These are phyloP conservation scores for Ameiurus melas DNA, from an alignment of 2,113 vertebrate genomes.

Conservation along the genomic window DNA sequence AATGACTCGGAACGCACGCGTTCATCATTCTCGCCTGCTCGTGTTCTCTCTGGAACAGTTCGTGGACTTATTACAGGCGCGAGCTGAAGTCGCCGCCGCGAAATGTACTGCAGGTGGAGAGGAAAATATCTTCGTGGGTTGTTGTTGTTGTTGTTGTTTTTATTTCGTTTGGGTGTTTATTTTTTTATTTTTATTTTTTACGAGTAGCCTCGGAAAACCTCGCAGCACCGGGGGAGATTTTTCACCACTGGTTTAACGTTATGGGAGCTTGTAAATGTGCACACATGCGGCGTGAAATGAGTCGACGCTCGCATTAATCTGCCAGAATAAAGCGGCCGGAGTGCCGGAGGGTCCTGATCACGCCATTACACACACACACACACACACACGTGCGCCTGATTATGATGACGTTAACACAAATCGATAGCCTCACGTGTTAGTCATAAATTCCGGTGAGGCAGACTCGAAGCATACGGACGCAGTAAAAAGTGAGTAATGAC, in stretches of 20 bases:
- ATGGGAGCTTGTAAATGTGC: constrained; percentile 70
- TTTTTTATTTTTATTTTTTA: constrained; percentile 35
- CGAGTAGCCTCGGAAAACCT: constrained; percentile 60
- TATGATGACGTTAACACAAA: constrained; percentile 15
- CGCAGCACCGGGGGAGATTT: constrained; percentile 58
- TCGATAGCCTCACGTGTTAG: constrained; percentile 11
- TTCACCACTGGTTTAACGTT: constrained; percentile 66
- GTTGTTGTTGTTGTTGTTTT: not conserved
- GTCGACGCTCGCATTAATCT: constrained; percentile 70
- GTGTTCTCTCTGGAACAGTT: not conserved
- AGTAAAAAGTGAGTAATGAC: constrained; percentile 21
- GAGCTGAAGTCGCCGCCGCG: not conserved
- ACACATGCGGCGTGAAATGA: constrained; percentile 68
- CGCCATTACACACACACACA: constrained; percentile 22
- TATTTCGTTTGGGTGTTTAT: too few relatives aligned
- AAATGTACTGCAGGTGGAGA: constrained; percentile 36
- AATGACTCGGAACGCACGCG: not conserved
- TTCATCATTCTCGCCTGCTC: not conserved
- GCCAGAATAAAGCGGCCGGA: constrained; percentile 70
- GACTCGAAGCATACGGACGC: constrained; percentile 22
- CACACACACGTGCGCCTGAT: constrained; percentile 28
- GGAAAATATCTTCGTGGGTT: constrained; percentile 39
- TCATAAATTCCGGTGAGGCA: constrained; percentile 9
- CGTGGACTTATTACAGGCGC: not conserved
- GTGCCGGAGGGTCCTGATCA: constrained; percentile 68